phyloP scores from a whole-genome alignment of 2,888 invertebrate genomes.

The Drosophila acutilabella region DNA sequence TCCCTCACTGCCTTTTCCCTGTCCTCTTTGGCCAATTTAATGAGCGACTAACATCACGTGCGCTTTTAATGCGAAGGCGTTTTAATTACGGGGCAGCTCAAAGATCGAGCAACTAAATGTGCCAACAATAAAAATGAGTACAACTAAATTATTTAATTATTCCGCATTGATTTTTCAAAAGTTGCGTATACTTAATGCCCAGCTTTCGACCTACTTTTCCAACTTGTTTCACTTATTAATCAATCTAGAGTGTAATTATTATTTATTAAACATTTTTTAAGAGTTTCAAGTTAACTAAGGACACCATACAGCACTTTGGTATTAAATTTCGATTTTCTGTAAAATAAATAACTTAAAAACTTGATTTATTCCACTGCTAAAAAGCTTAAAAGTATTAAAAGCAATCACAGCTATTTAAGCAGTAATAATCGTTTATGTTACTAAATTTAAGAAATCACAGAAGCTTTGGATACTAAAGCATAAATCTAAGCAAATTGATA shows the following conservation, averaged over 20 bases:
- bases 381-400: too few species aligned
- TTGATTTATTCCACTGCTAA: too few species aligned
- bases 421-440: too few species aligned
- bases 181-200: background rate
- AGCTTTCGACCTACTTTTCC: background rate
- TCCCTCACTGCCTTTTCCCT: slow-evolving; percentile 2
- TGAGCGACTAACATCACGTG: slow-evolving; percentile 74
- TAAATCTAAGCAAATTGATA: background rate
- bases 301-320: background rate
- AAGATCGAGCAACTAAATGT: slow-evolving; percentile 32
- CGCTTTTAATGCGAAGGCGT: slow-evolving; percentile 72
- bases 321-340: too few species aligned
- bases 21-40: slow-evolving; percentile 54
- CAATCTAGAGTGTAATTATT: background rate
- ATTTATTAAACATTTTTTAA: background rate
- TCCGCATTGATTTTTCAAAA: background rate
- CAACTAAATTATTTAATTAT: slow-evolving; percentile 16
- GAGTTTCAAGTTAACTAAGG: background rate
- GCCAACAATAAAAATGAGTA: slow-evolving; percentile 6
- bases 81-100: slow-evolving; percentile 63
- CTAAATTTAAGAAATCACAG: too few species aligned
- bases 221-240: too few species aligned
- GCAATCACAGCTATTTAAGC: too few species aligned
- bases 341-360: too few species aligned
- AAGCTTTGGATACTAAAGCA: background rate